Evolutionary conservation across 2,888 invertebrate species (phyloP), one percentile per base, ranked within the genome.

Genomic region (Megaustenia siamemsis): DNA sequence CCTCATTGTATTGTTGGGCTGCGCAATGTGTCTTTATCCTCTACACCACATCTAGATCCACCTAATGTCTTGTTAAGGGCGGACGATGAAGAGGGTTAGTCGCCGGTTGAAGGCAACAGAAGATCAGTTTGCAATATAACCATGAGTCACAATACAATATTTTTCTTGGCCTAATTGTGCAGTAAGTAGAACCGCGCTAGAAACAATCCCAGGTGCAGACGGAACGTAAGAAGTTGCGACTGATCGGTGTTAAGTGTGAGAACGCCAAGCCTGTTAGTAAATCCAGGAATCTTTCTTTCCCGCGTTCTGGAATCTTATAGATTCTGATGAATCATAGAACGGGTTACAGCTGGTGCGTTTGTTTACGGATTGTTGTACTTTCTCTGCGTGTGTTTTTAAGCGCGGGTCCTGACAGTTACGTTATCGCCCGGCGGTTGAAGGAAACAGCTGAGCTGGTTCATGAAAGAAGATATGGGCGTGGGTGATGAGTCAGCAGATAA

Each of bases 291-390:
- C 32, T 24, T 28, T 18, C 5, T 81, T n/a, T 8, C n/a, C 24
- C 21, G 75, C 6, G 1, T 32, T 71, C 28, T 71, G 71, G 71
- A 43, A 71, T 71, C 43, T 43, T 63, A n/a, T 60, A 68, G 38
- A 1, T 56, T 56, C 24, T 10, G 43, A 28, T 71, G 71, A 71
- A 71, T 71, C 71, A 71, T 43, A 28, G 18, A n/a, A 43, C 71
- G 71, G n/a, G 71, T 28, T 43, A 1, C n/a, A 12, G 43, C n/a
- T n/a, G 10, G 43, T 12, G 71, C n/a, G 15, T 24, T 40, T 69
- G 40, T 40, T 40, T 69, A 69, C 69, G 5, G 40, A 24, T 69
- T 43, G 24, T 43, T n/a, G 43, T 71, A n/a, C 43, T 71, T 4
- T 45, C 12, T 71, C 40, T 8, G 38, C 38, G 21, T 35, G 68